A percentile compares a stretch with the other conserved stretches of the same genome.
phyloP scores from a whole-genome alignment of 2,888 invertebrate species.

The Drosophila bunnanda region DNA sequence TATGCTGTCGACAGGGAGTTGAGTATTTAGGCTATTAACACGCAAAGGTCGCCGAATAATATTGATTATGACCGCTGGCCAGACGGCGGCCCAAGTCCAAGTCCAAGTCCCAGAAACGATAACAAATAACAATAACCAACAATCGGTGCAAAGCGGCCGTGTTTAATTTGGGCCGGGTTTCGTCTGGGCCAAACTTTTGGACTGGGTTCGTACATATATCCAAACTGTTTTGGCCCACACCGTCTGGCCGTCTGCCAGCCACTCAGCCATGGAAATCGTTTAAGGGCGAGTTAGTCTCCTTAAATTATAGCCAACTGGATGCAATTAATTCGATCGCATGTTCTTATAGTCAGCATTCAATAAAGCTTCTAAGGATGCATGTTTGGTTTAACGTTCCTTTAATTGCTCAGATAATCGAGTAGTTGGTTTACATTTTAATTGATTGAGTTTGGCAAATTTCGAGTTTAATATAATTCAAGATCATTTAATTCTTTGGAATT shows the following conservation, averaged over 20 bases:
- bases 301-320: conserved; percentile 6
- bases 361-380: not conserved
- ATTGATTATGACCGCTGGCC: conserved; percentile 70
- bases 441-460: not conserved
- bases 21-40: conserved; percentile 59
- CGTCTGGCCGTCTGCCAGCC: conserved; percentile 9
- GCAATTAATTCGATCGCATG: conserved; percentile 22
- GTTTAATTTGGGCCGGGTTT: conserved; percentile 13
- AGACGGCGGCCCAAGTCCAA: conserved; percentile 43
- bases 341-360: not conserved
- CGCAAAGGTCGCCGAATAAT: conserved; percentile 72
- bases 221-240: conserved; percentile 28
- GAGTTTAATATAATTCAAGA: not conserved
- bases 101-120: conserved; percentile 18
- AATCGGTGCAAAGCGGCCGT: conserved; percentile 39
- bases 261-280: conserved; percentile 4
- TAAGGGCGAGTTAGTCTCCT: conserved; percentile 10
- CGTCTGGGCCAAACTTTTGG: conserved; percentile 12
- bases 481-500: not conserved
- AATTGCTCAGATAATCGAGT: not conserved
- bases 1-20: conserved; percentile 27
- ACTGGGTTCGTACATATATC: not conserved
- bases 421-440: not conserved
- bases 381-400: not conserved
- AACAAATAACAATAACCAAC: conserved; percentile 49